These are phyloP conservation scores for Lymantria dispar DNA, from an alignment of 2,888 invertebrate species.

Conservation along the genomic window DNA sequence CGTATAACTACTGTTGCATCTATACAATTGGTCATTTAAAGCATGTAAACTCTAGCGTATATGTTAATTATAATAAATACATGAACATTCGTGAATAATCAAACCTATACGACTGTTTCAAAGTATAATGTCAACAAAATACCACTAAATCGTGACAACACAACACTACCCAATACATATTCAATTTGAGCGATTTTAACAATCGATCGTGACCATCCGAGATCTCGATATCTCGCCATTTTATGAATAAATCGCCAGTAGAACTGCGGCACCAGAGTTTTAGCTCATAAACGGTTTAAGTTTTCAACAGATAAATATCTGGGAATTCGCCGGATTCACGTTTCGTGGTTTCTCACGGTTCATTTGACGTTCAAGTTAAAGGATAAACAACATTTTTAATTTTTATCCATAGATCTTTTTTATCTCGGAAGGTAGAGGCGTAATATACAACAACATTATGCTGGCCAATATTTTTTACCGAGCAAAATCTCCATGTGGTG, in stretches of 20 bases:
- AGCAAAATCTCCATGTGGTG: too few relatives aligned
- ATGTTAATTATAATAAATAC: too few relatives aligned
- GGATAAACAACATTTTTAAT: background rate
- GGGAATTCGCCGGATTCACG: slow-evolving; percentile 36
- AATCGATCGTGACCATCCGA: slow-evolving; percentile 60
- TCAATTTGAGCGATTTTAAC: slow-evolving; percentile 42
- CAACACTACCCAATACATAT: slow-evolving; percentile 29
- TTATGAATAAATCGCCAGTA: slow-evolving; percentile 61
- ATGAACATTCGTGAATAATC: too few relatives aligned
- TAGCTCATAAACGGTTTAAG: slow-evolving; percentile 43
- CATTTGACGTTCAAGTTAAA: slow-evolving; percentile 21
- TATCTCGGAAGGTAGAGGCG: too few relatives aligned
- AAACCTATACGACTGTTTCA: too few relatives aligned
- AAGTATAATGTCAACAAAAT: background rate
- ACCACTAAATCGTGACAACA: slow-evolving; percentile 15
- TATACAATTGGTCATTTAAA: too few relatives aligned
- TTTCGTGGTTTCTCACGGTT: slow-evolving; percentile 35
- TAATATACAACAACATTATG: too few relatives aligned
- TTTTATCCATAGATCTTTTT: background rate
- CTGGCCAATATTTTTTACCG: too few relatives aligned
- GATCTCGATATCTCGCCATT: slow-evolving; percentile 55
- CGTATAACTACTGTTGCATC: too few relatives aligned
- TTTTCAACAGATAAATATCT: slow-evolving; percentile 32
- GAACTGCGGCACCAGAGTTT: slow-evolving; percentile 23
- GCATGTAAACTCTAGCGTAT: too few relatives aligned